These are phyloP conservation scores for Ornithorhynchus anatinus DNA, from an alignment of 2,113 vertebrate genomes.

Conservation along the genomic window DNA sequence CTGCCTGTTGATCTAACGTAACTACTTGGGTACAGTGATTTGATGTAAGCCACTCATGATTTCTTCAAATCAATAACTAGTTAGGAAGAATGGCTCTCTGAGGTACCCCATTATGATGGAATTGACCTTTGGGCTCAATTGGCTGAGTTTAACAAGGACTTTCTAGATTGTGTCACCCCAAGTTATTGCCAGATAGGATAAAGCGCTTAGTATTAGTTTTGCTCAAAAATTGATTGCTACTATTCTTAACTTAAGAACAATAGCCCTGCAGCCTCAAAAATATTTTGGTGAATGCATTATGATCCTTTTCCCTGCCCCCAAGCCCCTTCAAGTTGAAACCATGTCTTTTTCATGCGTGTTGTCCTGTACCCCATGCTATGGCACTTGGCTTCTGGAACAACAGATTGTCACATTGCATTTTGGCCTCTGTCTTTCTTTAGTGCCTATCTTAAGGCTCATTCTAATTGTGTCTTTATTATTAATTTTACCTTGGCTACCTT, in stretches of 20 bases:
- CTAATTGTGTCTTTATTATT: not conserved
- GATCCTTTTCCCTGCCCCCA: no score
- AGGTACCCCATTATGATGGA: not conserved
- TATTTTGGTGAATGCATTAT: not conserved
- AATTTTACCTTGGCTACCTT: not conserved
- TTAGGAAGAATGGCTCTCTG: constrained; percentile 33
- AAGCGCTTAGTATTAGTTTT: not conserved
- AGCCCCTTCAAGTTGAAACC: no score
- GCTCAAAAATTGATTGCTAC: not conserved
- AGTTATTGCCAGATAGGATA: not conserved
- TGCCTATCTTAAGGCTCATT: not conserved
- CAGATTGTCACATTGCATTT: no score
- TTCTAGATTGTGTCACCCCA: not conserved
- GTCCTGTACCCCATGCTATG: no score
- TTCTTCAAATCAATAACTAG: constrained; percentile 33
- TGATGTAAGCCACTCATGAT: constrained; percentile 13
- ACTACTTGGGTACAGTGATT: constrained; percentile 21
- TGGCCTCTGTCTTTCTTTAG: not conserved
- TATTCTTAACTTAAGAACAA: not conserved
- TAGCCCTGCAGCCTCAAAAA: not conserved
- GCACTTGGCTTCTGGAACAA: no score
- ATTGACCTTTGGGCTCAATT: not conserved
- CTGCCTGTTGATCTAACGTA: constrained; percentile 31
- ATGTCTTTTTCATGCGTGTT: no score
- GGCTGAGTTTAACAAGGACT: constrained; percentile 10